Evolutionary conservation across 92 coral and sea anemone species (phyloP).

Genomic region (Muricea muricata): DNA sequence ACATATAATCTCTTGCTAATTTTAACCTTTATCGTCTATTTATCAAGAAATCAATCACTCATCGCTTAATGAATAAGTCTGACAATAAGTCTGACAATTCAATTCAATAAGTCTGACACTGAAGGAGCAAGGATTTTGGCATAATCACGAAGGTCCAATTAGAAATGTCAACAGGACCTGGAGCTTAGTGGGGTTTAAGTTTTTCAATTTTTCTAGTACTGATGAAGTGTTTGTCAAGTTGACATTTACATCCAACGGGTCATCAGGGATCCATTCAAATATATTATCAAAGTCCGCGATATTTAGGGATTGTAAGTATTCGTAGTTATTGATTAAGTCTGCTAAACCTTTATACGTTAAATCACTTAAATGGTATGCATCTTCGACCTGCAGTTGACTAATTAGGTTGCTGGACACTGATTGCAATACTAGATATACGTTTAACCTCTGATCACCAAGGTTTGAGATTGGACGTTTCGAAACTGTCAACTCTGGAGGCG

Average conservation of each 20-base stretch:
- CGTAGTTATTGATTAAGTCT: not conserved
- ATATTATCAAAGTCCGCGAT: not conserved
- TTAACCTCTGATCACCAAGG: conserved; percentile 13
- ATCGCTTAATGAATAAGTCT: conserved; percentile 37
- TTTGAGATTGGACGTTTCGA: conserved; percentile 1
- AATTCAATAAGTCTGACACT: conserved; percentile 52
- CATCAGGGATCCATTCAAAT: conserved; percentile 15
- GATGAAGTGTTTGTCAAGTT: not conserved
- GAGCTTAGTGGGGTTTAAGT: not conserved
- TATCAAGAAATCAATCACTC: conserved; percentile 7
- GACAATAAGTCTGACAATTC: conserved; percentile 16
- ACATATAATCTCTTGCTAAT: conserved; percentile 15
- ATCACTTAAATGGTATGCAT: too few relatives aligned
- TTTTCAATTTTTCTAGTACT: not conserved
- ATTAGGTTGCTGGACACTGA: too few relatives aligned
- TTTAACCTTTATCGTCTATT: conserved; percentile 57
- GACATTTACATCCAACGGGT: not conserved
- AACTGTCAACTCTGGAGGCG: not conserved
- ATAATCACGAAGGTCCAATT: conserved; percentile 59
- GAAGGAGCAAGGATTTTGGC: conserved; percentile 74
- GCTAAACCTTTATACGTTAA: conserved; percentile 22
- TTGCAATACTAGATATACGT: conserved; percentile 23
- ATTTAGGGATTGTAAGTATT: not conserved
- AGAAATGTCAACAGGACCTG: conserved; percentile 57
- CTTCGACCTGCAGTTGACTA: not conserved